Base-by-base conservation (phyloP, 1,140 invertebrate genomes). In the Streblospio benedicti region DNA sequence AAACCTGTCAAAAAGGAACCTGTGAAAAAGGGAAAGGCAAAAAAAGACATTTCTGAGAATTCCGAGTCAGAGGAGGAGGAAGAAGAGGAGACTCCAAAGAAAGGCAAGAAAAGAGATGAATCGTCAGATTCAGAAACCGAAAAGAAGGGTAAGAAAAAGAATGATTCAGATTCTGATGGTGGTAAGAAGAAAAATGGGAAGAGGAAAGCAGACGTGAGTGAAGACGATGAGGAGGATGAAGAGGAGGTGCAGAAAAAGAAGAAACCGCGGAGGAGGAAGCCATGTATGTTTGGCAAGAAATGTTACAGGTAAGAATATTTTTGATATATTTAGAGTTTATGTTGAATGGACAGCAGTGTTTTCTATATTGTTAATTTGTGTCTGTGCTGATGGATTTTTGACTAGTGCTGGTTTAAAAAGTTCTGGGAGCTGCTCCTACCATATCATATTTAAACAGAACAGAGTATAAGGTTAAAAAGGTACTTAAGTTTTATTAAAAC, bases 201-300 rank as follows among this genome's bases (percentile, higher is more conserved):
- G 47, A 66, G 31, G 41, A 62, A 43, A 30, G 23, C 58, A 20
- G 61, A 62, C 50, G 38, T 32, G 59, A 61, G 32, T 51, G 58
- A 60, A 25, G 63, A 59, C 2, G 62, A 66, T 1, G 64, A 61
- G 28, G 68, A 67, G 18, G 68, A 69, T 33, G 60, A 62, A 44
- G 58, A 60, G 57, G 55, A 61, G 25, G 55, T 55, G 30, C 61
- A 67, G 45, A 53, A 61, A 18, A 50, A 50, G n/a, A 41, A 20
- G 33, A 65, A 62, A 43, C 45, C 35, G 49, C 61, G 62, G 59
- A 65, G 55, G 60, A 65, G 63, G 60, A 51, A 43, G 58, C 65
- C 64, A 28, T 76, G 75, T 62, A 65, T 66, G 58, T 76, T 73
- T 69, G 75, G 75, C 3, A 68, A 69, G 47, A 72, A 73, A 59